Conservation (phyloP, 2,888 invertebrate genomes). For the Cheilosia urbana region DNA sequence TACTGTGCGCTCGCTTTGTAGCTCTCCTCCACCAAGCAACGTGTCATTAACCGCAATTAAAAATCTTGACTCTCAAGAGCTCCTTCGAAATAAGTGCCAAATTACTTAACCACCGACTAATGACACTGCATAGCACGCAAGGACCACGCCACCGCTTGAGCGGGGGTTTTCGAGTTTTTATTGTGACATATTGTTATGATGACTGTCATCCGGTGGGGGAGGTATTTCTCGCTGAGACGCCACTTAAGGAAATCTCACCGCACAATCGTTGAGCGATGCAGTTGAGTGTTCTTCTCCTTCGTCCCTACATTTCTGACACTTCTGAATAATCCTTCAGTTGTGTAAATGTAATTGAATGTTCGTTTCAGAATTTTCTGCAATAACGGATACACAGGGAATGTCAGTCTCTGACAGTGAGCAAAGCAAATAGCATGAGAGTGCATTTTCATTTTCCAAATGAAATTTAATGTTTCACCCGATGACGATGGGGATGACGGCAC, state of each 20-base stretch:
- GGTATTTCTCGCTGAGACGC: not conserved
- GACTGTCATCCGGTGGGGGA: slow-evolving; percentile 6
- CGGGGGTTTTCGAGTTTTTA: not conserved
- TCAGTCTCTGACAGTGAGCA: slow-evolving; percentile 5
- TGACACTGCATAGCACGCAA: not conserved
- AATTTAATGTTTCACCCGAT: slow-evolving; percentile 13
- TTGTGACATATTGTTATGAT: slow-evolving; percentile 27
- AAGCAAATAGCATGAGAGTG: not conserved
- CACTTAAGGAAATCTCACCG: slow-evolving; percentile 35
- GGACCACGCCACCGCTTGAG: not conserved
- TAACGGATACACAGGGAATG: slow-evolving; percentile 13
- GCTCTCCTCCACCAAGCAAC: too few species aligned
- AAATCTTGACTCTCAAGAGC: slow-evolving; percentile 10
- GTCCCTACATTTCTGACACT: not conserved
- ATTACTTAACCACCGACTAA: slow-evolving; percentile 31
- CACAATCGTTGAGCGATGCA: slow-evolving; percentile 15
- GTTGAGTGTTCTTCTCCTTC: not conserved
- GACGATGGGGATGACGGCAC: not conserved
- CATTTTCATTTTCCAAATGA: slow-evolving; percentile 43
- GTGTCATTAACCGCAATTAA: not conserved
- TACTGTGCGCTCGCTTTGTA: too few species aligned
- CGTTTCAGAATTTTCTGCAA: slow-evolving; percentile 10
- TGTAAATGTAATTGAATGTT: slow-evolving; percentile 43
- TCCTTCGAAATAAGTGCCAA: slow-evolving; percentile 41
- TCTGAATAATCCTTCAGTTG: slow-evolving; percentile 24